A percentile compares a stretch with the other conserved stretches of the same genome.
Evolutionary conservation across 92 coral and sea anemone genomes (phyloP).

Genomic region (Palythoa grandis): DNA sequence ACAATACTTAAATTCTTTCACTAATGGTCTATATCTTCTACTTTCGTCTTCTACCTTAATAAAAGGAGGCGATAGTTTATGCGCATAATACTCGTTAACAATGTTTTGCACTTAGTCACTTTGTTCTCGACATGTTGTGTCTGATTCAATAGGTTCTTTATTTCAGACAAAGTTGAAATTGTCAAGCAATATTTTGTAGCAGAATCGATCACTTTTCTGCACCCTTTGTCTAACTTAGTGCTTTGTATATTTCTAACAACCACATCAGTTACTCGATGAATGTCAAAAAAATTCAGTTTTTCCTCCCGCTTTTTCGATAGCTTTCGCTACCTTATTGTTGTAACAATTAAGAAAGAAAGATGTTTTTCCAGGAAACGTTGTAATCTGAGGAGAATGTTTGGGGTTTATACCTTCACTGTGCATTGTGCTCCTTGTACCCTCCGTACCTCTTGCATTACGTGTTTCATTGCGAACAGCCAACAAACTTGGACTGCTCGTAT

Average conservation of each 20-base stretch:
- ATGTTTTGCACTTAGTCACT: not conserved
- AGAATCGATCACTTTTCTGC: conserved; percentile 10
- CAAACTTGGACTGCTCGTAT: not conserved
- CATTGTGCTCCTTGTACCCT: not conserved
- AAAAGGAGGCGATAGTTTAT: conserved; percentile 41
- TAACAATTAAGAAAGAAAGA: not conserved
- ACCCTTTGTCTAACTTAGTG: conserved; percentile 7
- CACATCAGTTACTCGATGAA: conserved; percentile 19
- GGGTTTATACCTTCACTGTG: not conserved
- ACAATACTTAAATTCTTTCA: conserved; percentile 18
- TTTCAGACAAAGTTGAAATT: not conserved
- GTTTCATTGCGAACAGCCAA: too few relatives aligned
- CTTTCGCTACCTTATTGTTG: conserved; percentile 6
- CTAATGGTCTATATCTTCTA: conserved; percentile 29
- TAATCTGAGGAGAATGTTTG: not conserved
- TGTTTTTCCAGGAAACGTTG: too few relatives aligned
- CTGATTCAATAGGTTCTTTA: not conserved
- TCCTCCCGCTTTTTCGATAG: conserved; percentile 27
- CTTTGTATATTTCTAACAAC: conserved; percentile 8
- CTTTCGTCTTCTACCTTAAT: conserved; percentile 28
- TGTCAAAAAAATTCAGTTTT: conserved; percentile 29
- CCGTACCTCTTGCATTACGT: not conserved
- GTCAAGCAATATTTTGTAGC: not conserved
- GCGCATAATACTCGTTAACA: not conserved
- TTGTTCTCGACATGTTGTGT: not conserved